Evolutionary conservation across 2,113 vertebrate species (phyloP).

Genomic region (Chlorodrepanis virens): DNA sequence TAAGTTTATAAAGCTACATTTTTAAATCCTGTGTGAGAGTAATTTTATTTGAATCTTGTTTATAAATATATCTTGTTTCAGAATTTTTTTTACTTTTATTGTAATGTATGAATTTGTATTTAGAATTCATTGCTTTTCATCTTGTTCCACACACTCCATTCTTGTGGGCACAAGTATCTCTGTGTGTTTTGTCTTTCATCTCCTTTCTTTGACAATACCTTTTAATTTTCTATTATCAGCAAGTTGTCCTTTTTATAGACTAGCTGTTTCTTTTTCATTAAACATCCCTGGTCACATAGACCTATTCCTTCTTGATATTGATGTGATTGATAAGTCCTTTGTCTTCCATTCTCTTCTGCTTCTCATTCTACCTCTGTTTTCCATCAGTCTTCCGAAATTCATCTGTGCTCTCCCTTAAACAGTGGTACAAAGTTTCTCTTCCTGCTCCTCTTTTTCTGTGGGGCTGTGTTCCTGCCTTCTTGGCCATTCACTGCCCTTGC

Average conservation of each 20-base stretch:
- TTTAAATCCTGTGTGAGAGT: neutral
- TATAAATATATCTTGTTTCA: neutral
- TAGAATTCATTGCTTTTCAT: neutral
- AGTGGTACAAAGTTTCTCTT: neutral
- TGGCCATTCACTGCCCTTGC: neutral
- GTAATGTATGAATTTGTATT: neutral
- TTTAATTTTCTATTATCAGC: neutral
- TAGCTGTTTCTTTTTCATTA: neutral
- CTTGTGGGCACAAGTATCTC: neutral
- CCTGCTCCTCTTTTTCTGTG: neutral
- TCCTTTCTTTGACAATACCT: neutral
- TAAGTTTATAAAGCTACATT: neutral
- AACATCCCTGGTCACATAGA: neutral
- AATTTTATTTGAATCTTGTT: neutral
- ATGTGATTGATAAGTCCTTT: neutral
- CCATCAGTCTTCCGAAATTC: neutral
- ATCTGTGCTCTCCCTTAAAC: neutral
- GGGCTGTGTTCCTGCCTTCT: neutral
- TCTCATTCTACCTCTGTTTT: neutral
- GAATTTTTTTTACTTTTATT: neutral
- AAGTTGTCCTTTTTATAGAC: neutral
- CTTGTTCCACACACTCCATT: neutral
- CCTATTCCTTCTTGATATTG: neutral
- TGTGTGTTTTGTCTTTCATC: neutral
- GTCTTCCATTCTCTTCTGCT: neutral